Evolutionary conservation across 2,888 invertebrate species (phyloP).

Genomic region (Rhingia rostrata): DNA sequence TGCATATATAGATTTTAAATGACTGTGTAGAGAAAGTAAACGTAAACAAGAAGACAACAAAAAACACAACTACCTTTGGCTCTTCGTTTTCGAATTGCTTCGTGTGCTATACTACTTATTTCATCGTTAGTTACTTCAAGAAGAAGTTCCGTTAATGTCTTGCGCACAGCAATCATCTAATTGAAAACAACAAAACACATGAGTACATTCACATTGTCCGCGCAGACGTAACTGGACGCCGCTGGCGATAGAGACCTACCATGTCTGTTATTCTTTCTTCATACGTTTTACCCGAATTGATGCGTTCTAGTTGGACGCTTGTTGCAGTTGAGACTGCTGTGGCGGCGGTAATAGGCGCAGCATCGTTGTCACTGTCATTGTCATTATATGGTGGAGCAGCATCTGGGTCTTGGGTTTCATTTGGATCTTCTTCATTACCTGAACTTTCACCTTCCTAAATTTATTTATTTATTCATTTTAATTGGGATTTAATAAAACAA

Average conservation of each 20-base stretch:
- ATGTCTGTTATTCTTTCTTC: conserved; percentile 88
- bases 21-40: conserved; percentile 25
- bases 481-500: conserved; percentile 25
- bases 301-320: conserved; percentile 75
- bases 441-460: conserved; percentile 81
- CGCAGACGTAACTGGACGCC: conserved; percentile 38
- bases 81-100: conserved; percentile 91
- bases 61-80: conserved; percentile 88
- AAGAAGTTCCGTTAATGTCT: conserved; percentile 95
- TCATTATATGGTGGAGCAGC: conserved; percentile 60
- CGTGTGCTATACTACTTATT: conserved; percentile 92
- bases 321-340: conserved; percentile 77
- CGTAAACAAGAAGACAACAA: conserved; percentile 30
- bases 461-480: conserved; percentile 75
- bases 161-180: conserved; percentile 94
- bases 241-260: conserved; percentile 83
- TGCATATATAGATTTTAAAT: conserved; percentile 11
- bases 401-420: conserved; percentile 1
- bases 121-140: conserved; percentile 96
- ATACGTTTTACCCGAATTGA: conserved; percentile 83
- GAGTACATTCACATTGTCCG: conserved; percentile 52
- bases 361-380: conserved; percentile 75
- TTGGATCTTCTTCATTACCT: conserved; percentile 77
- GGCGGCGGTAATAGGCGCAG: conserved; percentile 77
- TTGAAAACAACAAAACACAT: conserved; percentile 70